These are phyloP conservation scores for Dromiciops gliroides DNA, from an alignment of 2,113 vertebrate genomes.

Conservation along the genomic window DNA sequence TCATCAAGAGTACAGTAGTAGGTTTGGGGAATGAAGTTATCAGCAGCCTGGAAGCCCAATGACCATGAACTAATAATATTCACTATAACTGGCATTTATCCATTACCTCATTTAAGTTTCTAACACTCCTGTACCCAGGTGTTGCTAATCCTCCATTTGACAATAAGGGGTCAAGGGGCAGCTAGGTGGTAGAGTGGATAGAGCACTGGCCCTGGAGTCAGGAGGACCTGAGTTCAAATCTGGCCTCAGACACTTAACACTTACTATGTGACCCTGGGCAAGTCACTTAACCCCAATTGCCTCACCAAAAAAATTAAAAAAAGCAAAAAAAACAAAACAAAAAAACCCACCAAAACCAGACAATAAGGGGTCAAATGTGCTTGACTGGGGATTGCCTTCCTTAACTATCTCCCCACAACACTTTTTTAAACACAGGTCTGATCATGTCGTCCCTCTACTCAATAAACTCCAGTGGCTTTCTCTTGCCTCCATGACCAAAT, in stretches of 20 bases:
- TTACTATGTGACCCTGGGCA: too few relatives aligned
- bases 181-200: too few relatives aligned
- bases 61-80: background rate
- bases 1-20: background rate
- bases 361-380: background rate
- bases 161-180: too few relatives aligned
- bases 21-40: background rate
- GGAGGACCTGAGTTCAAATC: too few relatives aligned
- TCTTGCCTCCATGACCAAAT: background rate
- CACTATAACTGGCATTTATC: background rate
- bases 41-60: background rate
- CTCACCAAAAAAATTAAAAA: too few relatives aligned
- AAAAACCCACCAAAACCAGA: too few relatives aligned
- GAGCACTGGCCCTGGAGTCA: too few relatives aligned
- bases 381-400: background rate
- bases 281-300: too few relatives aligned
- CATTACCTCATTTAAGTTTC: too few relatives aligned
- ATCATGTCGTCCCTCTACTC: background rate
- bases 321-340: too few relatives aligned
- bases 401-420: background rate
- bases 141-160: background rate
- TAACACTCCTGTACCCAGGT: background rate
- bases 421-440: background rate
- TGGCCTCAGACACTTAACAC: too few relatives aligned
- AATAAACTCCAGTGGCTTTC: background rate